Base-by-base conservation (phyloP, 2,113 vertebrate species). In the Ochotona princeps region DNA sequence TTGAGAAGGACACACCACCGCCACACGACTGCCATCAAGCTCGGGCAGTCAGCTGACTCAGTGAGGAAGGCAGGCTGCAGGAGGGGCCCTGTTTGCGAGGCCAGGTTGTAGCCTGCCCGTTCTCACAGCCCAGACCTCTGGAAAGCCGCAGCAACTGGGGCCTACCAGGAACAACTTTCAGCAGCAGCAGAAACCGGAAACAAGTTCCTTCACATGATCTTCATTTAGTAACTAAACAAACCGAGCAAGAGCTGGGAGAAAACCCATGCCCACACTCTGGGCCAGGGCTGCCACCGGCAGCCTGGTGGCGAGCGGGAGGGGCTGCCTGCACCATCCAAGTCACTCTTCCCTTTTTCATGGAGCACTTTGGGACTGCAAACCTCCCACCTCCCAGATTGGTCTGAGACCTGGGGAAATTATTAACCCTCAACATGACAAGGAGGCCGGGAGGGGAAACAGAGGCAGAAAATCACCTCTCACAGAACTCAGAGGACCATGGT, bases 181-280 rank as follows among this genome's bases (percentile, higher is more conserved):
- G 13, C 13, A 79, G 28, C 21, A 25, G n/a, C 47, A 51, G 44
- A 80, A 44, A 23, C 20, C 35, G 69, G 78, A 11, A 57, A 47
- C 28, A 30, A 67, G 17, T 11, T 94, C 23, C 66, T 11, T 81
- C 25, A 57, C 67, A 44, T 76, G 38, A 76, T 83, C 92, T 89
- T 74, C 93, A 93, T 28, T 90, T 54, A 89, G 83, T 86, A 47
- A 78, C 26, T 74, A 89, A 92, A 17, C 66, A 87, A 92, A 72
- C 18, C 57, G 74, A 23, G 21, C 66, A 87, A 85, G n/a, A 57
- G 63, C 30, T 57, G 18, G 54, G 89, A 69, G 54, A 83, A 73
- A 54, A 5, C 21, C 38, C 15, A 70, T 30, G 28, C 14, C 8
- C 38, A 65, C 51, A 47, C 54, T 82, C 61, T 32, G 44, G 60